Evolutionary conservation across 2,797 vertebrate species (phyloP), one percentile per base, ranked within the genome.

Genomic region (Danio kyathit): DNA sequence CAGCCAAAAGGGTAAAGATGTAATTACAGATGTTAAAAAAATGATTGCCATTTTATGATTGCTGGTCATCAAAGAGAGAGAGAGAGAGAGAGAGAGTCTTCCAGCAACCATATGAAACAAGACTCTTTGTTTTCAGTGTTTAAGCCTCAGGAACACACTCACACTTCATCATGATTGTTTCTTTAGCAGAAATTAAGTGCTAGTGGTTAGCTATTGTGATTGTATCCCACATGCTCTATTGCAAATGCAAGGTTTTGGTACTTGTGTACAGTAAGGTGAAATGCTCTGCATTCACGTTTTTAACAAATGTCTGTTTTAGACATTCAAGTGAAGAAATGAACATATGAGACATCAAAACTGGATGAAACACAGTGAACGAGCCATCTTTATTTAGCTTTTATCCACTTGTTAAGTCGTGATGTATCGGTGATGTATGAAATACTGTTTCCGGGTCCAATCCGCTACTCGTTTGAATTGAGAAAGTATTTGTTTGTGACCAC

Each of bases 11-110:
- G 65, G 56, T 74, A 90, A 93, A 90, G 90, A 91, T 91, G 88
- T 83, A 89, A 92, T 93, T 93, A 92, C 85, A 86, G 86, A 88
- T 90, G 91, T 89, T 29, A 85, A 38, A 67, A 13, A 29, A 59
- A 57, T 91, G 88, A 89, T 88, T 82, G 86, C 87, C 85, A 84
- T 66, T 90, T 90, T 88, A 89, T 61, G 82, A 84, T 82, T 83
- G 46, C 63, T 57, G 51, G 49, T 69, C 59, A 74, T 40, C 63
- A 67, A 51, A 54, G 29, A 1, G 29, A 29, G n/a, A n/a, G 80
- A 84, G 64, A 76, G 57, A 59, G 29, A 29, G 29, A 29, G 29
- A 29, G n/a, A n/a, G n/a, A n/a, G n/a, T n/a, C 60, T 61, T 75
- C 13, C 60, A 54, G 59, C 43, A 81, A 78, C 63, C 78, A 81